Percentiles rank a stretch among this genome's conserved stretches.
phyloP scores from a whole-genome alignment of 1,140 invertebrate genomes.

The Ladona fulva region DNA sequence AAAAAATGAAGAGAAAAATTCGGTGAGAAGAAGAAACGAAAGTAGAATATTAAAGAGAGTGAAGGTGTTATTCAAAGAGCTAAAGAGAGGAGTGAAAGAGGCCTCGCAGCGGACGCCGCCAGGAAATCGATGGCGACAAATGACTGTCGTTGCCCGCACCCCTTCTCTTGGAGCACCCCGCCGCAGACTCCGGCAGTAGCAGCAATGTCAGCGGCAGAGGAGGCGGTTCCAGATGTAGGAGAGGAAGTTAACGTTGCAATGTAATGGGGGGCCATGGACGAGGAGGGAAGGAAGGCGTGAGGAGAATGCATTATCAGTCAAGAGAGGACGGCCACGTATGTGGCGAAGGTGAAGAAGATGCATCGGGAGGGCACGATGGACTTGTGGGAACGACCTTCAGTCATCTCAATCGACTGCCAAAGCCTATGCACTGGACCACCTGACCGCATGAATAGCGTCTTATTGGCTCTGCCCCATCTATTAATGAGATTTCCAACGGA shows the following conservation, averaged over 20 bases:
- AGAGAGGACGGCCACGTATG: not conserved
- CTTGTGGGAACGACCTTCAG: too few species aligned
- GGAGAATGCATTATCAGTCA: not conserved
- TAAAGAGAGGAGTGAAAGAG: not conserved
- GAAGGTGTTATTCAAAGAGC: too few species aligned
- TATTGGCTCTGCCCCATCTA: not conserved
- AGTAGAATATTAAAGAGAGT: too few species aligned
- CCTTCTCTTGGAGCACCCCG: not conserved
- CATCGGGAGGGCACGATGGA: too few species aligned
- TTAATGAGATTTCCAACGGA: constrained; percentile 5
- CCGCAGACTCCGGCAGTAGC: not conserved
- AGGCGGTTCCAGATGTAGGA: not conserved
- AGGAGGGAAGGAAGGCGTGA: not conserved
- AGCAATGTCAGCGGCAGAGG: not conserved
- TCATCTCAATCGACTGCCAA: too few species aligned
- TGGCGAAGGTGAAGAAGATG: too few species aligned
- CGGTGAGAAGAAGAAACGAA: too few species aligned
- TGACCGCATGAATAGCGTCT: too few species aligned
- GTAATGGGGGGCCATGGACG: not conserved
- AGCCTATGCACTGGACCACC: too few species aligned
- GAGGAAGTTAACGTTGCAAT: not conserved
- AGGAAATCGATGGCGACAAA: not conserved
- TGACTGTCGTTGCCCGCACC: not conserved
- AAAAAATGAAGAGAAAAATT: too few species aligned
- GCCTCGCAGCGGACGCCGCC: not conserved